A percentile compares a stretch with the other conserved stretches of the same genome.
Evolutionary conservation across 2,797 vertebrate genomes (phyloP).

Genomic region (Acanthurus lineatus): DNA sequence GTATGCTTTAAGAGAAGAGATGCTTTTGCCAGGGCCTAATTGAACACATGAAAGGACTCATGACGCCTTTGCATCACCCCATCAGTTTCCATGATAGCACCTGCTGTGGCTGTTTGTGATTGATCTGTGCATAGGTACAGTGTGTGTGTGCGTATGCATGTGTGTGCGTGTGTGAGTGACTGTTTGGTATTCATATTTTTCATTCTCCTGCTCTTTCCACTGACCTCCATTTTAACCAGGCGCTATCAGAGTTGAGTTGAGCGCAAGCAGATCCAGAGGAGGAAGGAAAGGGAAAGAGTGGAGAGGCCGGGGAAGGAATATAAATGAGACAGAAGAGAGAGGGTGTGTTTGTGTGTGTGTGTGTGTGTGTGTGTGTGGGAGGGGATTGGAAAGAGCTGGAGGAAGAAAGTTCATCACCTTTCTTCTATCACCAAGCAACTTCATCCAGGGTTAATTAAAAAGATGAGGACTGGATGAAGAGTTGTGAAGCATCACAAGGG

Average conservation of each 20-base stretch:
- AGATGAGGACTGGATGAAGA: slow-evolving; percentile 33
- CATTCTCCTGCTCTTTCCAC: slow-evolving; percentile 11
- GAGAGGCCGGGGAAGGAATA: slow-evolving; percentile 14
- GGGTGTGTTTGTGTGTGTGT: neutral
- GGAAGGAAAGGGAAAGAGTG: neutral
- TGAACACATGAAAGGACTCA: slow-evolving; percentile 61
- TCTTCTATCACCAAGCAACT: slow-evolving; percentile 22
- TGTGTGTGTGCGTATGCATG: neutral
- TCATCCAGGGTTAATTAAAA: slow-evolving; percentile 50
- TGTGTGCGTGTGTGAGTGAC: neutral
- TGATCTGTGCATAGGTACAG: slow-evolving; percentile 34
- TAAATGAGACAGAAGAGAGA: neutral
- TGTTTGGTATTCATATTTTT: neutral
- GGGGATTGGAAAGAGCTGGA: neutral
- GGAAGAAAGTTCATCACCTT: slow-evolving; percentile 41
- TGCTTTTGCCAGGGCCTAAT: slow-evolving; percentile 57
- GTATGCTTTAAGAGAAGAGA: slow-evolving; percentile 30
- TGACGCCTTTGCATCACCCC: slow-evolving; percentile 30
- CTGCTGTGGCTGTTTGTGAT: slow-evolving; percentile 50
- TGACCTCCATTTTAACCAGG: slow-evolving; percentile 55
- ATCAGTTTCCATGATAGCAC: slow-evolving; percentile 55
- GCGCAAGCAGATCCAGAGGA: slow-evolving; percentile 1
- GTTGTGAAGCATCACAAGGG: neutral
- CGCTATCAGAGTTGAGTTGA: slow-evolving; percentile 6
- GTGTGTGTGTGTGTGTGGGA: neutral